A percentile compares a stretch with the other conserved stretches of the same genome.
phyloP scores from a whole-genome alignment of 2,888 invertebrate species.

The Bruchidius siliquastri region DNA sequence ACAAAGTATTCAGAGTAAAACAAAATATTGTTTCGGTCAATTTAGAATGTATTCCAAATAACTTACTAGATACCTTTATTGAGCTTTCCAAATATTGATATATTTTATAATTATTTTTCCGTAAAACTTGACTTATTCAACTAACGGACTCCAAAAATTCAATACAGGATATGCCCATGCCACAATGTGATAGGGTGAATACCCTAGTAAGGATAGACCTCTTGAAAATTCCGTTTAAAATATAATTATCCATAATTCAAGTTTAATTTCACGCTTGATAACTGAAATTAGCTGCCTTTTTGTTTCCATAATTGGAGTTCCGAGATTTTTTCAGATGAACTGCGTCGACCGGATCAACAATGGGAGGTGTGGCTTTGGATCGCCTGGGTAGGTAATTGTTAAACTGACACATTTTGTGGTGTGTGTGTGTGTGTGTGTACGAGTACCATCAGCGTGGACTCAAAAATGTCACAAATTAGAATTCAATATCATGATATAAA shows the following conservation, averaged over 20 bases:
- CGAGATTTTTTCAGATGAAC: background rate
- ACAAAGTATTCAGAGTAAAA: too few species aligned
- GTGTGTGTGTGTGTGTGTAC: background rate
- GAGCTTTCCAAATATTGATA: too few species aligned
- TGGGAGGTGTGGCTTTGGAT: background rate
- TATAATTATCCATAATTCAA: conserved; percentile 6
- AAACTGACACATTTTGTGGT: background rate
- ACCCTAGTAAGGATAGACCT: background rate
- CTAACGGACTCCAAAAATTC: too few species aligned
- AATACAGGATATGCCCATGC: too few species aligned
- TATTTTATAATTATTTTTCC: too few species aligned
- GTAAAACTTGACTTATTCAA: too few species aligned
- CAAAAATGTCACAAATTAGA: too few species aligned
- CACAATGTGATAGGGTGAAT: conserved; percentile 1
- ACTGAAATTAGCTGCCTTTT: conserved; percentile 4
- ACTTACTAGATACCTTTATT: too few species aligned
- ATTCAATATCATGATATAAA: too few species aligned
- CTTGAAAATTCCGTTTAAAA: conserved; percentile 7
- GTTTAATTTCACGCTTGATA: conserved; percentile 8
- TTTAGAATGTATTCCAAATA: too few species aligned
- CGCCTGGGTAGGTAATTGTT: background rate
- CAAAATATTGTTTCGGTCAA: too few species aligned
- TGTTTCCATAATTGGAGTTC: background rate
- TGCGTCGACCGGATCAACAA: background rate
- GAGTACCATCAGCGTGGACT: too few species aligned